Conservation (phyloP, 2,888 invertebrate genomes). For the Elysia crispata region DNA sequence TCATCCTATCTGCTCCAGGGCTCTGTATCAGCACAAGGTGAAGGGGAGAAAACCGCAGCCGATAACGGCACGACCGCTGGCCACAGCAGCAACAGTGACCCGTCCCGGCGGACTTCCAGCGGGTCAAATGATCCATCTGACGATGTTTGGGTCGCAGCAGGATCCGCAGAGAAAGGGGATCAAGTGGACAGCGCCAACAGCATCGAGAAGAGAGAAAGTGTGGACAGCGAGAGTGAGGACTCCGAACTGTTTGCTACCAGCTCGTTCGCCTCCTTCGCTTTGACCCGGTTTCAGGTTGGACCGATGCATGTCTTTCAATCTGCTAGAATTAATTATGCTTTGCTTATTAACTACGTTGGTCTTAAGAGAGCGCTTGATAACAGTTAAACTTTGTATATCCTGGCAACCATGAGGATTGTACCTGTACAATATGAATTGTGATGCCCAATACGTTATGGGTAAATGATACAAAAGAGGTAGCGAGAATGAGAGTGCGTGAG, state of each 20-base stretch:
- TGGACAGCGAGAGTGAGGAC: conserved; percentile 43
- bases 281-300: conserved; percentile 61
- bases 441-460: too few species aligned
- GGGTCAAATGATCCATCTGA: conserved; percentile 32
- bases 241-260: conserved; percentile 48
- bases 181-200: not conserved
- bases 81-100: not conserved
- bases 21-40: too few species aligned
- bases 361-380: too few species aligned
- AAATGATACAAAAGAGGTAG: too few species aligned
- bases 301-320: too few species aligned
- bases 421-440: too few species aligned
- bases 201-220: not conserved
- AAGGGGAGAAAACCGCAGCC: not conserved
- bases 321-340: too few species aligned
- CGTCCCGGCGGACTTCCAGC: not conserved
- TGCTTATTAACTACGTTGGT: too few species aligned
- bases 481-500: too few species aligned
- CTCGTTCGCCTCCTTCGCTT: conserved; percentile 66
- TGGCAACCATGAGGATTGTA: too few species aligned
- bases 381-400: too few species aligned
- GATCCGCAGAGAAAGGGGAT: not conserved
- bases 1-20: too few species aligned
- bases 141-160: conserved; percentile 12
- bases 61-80: not conserved